Evolutionary conservation across 2,113 vertebrate genomes (phyloP).

Genomic region (Chaetorhynchus papuensis): DNA sequence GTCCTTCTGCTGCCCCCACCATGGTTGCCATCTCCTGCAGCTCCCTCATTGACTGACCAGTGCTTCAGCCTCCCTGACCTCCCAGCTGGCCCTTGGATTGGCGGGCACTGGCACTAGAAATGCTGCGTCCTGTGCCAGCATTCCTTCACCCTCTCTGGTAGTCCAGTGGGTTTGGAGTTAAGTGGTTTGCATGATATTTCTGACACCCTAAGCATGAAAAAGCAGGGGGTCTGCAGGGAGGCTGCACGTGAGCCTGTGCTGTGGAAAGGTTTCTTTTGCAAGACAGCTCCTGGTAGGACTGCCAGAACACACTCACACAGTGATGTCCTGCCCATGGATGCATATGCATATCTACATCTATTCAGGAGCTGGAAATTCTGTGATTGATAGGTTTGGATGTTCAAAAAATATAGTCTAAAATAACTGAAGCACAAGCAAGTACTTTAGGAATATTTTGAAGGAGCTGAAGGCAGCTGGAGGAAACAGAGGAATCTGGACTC

Average conservation of each 20-base stretch:
- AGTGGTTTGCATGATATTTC: background rate
- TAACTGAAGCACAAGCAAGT: background rate
- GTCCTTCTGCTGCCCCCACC: background rate
- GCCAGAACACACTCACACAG: background rate
- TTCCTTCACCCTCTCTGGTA: rapidly evolving
- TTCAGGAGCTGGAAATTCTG: background rate
- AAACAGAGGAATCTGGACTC: background rate
- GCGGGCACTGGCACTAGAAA: background rate
- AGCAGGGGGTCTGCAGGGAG: background rate
- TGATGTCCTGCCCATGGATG: background rate
- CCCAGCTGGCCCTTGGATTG: background rate
- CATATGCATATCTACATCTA: background rate
- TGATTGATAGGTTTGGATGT: background rate
- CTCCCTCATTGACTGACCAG: background rate
- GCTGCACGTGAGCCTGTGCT: background rate
- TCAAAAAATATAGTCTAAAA: background rate
- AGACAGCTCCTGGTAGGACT: background rate
- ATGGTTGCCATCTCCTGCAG: background rate
- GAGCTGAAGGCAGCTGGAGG: background rate
- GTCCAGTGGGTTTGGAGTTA: background rate
- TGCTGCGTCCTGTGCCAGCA: background rate
- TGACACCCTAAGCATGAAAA: background rate
- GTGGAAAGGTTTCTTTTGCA: background rate
- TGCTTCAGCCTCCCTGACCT: background rate
- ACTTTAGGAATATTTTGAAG: background rate